Conservation (phyloP, 2,113 vertebrate genomes). For the Halcyon senegalensis region DNA sequence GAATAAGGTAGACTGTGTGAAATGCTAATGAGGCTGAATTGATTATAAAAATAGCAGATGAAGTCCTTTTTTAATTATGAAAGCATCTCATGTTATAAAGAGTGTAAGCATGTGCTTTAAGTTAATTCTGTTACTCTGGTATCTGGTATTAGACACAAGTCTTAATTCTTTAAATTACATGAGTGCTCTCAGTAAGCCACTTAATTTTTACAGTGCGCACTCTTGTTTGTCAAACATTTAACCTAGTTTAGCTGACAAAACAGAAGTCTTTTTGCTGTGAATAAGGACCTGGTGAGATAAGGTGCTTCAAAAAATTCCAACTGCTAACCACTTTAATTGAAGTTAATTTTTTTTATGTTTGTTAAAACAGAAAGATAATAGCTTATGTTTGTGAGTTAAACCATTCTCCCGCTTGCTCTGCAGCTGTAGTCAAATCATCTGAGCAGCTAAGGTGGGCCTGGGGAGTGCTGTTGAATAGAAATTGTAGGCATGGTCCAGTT, state of each 20-base stretch:
- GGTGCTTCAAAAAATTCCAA: not conserved
- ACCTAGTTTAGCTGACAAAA: not conserved
- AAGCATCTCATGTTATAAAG: not conserved
- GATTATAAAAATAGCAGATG: not conserved
- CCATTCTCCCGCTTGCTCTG: not conserved
- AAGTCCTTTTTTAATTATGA: not conserved
- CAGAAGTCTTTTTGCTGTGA: not conserved
- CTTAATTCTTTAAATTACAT: not conserved
- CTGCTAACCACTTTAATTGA: not conserved
- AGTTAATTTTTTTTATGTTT: not conserved
- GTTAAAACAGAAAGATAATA: not conserved
- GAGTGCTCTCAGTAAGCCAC: not conserved
- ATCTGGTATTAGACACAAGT: not conserved
- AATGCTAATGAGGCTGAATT: not conserved
- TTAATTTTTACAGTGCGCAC: not conserved
- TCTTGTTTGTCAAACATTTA: not conserved
- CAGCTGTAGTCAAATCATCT: not conserved
- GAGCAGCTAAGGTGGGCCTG: not conserved
- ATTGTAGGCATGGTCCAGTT: not conserved
- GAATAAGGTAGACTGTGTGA: not conserved
- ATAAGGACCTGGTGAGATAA: not conserved
- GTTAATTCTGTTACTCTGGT: not conserved
- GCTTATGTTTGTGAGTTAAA: not conserved
- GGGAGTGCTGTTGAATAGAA: not conserved
- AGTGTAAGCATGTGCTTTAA: not conserved